phyloP scores from a whole-genome alignment of 2,113 vertebrate genomes.

The Pimephales promelas region DNA sequence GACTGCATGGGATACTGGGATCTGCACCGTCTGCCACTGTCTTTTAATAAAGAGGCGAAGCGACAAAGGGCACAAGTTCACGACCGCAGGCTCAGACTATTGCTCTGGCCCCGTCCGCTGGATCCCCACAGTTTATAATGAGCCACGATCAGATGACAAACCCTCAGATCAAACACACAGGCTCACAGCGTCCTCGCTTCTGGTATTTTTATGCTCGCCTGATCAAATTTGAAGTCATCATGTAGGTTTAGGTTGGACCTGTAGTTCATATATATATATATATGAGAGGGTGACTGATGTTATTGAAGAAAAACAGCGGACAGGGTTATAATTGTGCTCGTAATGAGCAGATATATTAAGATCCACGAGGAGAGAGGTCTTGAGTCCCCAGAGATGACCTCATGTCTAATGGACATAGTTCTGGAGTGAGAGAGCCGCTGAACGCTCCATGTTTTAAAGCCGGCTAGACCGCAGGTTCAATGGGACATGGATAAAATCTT shows the following conservation, averaged over 20 bases:
- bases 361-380: slow-evolving; percentile 16
- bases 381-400: slow-evolving; percentile 48
- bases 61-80: slow-evolving; percentile 39
- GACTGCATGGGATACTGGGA: slow-evolving; percentile 15
- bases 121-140: slow-evolving; percentile 30
- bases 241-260: slow-evolving; percentile 51
- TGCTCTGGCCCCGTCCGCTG: slow-evolving; percentile 7
- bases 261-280: slow-evolving; percentile 7
- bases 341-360: slow-evolving; percentile 39
- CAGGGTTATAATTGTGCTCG: slow-evolving; percentile 15
- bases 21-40: slow-evolving; percentile 31
- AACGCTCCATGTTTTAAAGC: slow-evolving; percentile 34
- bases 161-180: slow-evolving; percentile 57
- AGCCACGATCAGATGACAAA: slow-evolving; percentile 45
- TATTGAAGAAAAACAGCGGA: neutral
- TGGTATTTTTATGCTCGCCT: slow-evolving; percentile 66
- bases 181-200: slow-evolving; percentile 37
- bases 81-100: slow-evolving; percentile 22
- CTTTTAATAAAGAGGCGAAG: slow-evolving; percentile 32
- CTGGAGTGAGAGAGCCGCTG: slow-evolving; percentile 21
- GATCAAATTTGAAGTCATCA: slow-evolving; percentile 60
- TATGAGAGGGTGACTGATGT: neutral
- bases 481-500: slow-evolving; percentile 34
- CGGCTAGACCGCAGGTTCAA: slow-evolving; percentile 31
- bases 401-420: slow-evolving; percentile 35